These are phyloP conservation scores for Drosophila tripunctata DNA, from an alignment of 2,888 invertebrate species.

Conservation along the genomic window DNA sequence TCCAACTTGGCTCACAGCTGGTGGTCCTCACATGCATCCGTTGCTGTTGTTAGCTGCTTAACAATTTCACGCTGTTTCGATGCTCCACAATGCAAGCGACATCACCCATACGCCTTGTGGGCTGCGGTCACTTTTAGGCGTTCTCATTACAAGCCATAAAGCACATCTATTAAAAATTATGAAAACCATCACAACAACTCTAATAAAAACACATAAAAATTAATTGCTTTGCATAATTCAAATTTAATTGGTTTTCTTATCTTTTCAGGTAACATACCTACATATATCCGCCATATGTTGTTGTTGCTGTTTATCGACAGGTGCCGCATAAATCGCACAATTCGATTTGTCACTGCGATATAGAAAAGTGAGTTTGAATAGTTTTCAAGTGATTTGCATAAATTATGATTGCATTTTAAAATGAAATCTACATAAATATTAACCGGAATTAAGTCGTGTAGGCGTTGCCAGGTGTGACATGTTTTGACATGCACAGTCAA, in stretches of 20 bases:
- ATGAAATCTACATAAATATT: slow-evolving; percentile 39
- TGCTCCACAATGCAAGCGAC: slow-evolving; percentile 39
- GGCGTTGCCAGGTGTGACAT: slow-evolving; percentile 47
- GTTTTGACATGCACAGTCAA: slow-evolving; percentile 42
- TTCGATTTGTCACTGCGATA: slow-evolving; percentile 33
- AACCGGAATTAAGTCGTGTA: slow-evolving; percentile 27
- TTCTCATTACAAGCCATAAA: slow-evolving; percentile 43
- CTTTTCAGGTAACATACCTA: slow-evolving; percentile 76
- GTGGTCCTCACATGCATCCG: slow-evolving; percentile 50
- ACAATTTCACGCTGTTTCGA: slow-evolving; percentile 63
- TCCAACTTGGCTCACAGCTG: slow-evolving; percentile 56
- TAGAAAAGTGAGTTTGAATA: slow-evolving; percentile 65
- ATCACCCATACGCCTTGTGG: slow-evolving; percentile 61
- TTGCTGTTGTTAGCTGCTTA: slow-evolving; percentile 33
- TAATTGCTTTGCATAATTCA: slow-evolving; percentile 47
- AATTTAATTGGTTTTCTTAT: slow-evolving; percentile 53
- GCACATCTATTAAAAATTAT: slow-evolving; percentile 42
- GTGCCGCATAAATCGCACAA: slow-evolving; percentile 54
- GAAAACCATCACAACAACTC: slow-evolving; percentile 35
- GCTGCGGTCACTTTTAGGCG: slow-evolving; percentile 22
- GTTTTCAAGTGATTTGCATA: slow-evolving; percentile 71
- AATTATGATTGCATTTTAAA: slow-evolving; percentile 51
- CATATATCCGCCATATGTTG: slow-evolving; percentile 14
- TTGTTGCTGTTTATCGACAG: slow-evolving; percentile 30
- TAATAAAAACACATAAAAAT: slow-evolving; percentile 33